Evolutionary conservation across 1,140 invertebrate species (phyloP).

Genomic region (Sesamia nonagrioides): DNA sequence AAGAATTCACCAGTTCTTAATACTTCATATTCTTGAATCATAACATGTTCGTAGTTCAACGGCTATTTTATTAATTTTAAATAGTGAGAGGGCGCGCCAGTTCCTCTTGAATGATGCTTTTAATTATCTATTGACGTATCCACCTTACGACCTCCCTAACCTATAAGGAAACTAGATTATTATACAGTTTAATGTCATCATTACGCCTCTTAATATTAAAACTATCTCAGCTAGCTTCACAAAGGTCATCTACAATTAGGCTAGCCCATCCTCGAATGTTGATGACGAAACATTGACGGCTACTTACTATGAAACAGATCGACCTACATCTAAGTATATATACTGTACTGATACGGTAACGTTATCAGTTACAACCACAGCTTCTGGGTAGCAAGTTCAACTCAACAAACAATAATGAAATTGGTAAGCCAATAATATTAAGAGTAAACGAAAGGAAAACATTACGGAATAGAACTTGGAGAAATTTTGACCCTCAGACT

Average conservation of each 20-base stretch:
- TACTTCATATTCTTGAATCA: too few relatives aligned
- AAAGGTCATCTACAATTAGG: slow-evolving; percentile 62
- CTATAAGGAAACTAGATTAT: slow-evolving; percentile 23
- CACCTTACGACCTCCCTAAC: neutral
- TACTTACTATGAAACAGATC: slow-evolving; percentile 72
- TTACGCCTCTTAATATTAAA: slow-evolving; percentile 9
- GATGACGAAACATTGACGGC: slow-evolving; percentile 72
- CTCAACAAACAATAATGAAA: slow-evolving; percentile 67
- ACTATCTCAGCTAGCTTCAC: slow-evolving; percentile 19
- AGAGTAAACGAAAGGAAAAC: too few relatives aligned
- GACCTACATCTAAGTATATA: slow-evolving; percentile 76
- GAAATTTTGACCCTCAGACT: too few relatives aligned
- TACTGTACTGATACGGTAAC: slow-evolving; percentile 63
- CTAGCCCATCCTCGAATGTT: slow-evolving; percentile 68
- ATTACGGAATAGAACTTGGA: too few relatives aligned
- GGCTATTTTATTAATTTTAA: neutral
- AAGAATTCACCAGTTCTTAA: too few relatives aligned
- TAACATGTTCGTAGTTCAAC: neutral
- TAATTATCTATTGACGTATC: too few relatives aligned
- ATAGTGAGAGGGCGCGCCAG: neutral
- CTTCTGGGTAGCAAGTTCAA: slow-evolving; percentile 52
- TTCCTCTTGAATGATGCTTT: neutral
- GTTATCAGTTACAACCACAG: slow-evolving; percentile 69
- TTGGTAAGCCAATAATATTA: slow-evolving; percentile 64
- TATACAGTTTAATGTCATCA: slow-evolving; percentile 4